phyloP scores from a whole-genome alignment of 2,888 invertebrate genomes.

The Electrophaes corylata region DNA sequence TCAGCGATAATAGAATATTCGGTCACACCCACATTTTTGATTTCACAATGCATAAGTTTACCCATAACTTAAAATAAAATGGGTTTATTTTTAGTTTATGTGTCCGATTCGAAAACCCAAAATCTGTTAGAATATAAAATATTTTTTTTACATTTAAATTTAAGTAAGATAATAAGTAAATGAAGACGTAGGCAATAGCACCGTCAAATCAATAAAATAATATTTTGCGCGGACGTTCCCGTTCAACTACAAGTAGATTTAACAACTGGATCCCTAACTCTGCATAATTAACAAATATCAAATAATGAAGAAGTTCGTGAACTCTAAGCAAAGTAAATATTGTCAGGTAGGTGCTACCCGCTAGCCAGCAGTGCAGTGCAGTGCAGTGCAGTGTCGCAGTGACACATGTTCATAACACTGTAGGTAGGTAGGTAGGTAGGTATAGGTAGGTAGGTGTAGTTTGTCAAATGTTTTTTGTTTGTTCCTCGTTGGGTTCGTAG shows the following conservation, averaged over 20 bases:
- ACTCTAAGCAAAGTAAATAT: background rate
- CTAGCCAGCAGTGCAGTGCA: no score
- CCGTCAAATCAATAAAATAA: no score
- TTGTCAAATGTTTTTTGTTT: constrained; percentile 38
- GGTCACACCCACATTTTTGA: constrained; percentile 1
- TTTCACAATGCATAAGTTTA: background rate
- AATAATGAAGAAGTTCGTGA: background rate
- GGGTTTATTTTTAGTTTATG: background rate
- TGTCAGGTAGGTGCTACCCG: background rate
- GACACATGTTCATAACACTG: no score
- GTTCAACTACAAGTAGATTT: no score
- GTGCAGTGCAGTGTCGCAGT: no score
- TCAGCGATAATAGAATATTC: background rate
- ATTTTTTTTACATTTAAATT: no score
- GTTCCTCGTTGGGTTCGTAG: constrained; percentile 32
- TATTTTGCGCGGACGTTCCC: no score
- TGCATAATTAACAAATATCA: background rate
- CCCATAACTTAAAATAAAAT: no score
- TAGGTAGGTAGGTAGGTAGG: no score
- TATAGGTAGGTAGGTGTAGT: constrained; percentile 35
- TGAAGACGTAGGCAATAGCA: no score
- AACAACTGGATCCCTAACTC: no score
- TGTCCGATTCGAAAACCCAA: background rate
- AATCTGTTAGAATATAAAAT: background rate
- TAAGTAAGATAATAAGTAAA: no score